Base-by-base conservation (phyloP, 64 coral and sea anemone species). In the Stylophora pistillata region DNA sequence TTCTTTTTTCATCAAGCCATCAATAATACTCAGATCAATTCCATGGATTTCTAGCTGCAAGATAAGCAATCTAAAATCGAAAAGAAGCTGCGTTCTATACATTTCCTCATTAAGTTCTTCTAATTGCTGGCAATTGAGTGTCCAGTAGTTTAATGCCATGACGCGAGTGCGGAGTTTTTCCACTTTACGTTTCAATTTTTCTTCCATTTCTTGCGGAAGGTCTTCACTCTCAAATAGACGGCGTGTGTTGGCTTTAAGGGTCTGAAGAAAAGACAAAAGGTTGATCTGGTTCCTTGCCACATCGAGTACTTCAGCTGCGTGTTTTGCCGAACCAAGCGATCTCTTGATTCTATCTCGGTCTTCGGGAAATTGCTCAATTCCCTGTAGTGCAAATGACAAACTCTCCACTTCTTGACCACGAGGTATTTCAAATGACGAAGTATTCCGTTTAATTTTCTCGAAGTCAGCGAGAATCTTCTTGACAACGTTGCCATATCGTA, bases 21-120 rank as follows among this genome's bases (percentile, higher is more conserved):
- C n/a, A n/a, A n/a, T n/a, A n/a, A n/a, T n/a, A n/a, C n/a, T n/a
- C n/a, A n/a, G n/a, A n/a, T n/a, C n/a, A n/a, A n/a, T n/a, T n/a
- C 10, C 69, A 27, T 53, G 73, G 31, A 21, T 15, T 0, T 74
- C 15, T 13, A 74, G 53, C 0, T 74, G 69, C 85, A 74, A 74
- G 18, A 32, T 58, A 18, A 73, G 56, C n/a, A 87, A 57, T 52
- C 52, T 76, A 0, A 59, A 57, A 21, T 74, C 73, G 53, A 74
- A 15, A n/a, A 68, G 65, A 13, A 94, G 69, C 81, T 28, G 33
- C 2, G 72, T 55, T 18, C 93, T 76, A 23, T 78, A 58, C 33
- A 94, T 77, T 58, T 94, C 93, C 9, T 94, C 82, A 54, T 81
- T 87, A 16, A 94, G 84, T 17, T 94, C 93, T 10, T 94, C 88